Evolutionary conservation across 1,140 invertebrate species (phyloP), one percentile per base, ranked within the genome.

Genomic region (Belonocnema kinseyi): DNA sequence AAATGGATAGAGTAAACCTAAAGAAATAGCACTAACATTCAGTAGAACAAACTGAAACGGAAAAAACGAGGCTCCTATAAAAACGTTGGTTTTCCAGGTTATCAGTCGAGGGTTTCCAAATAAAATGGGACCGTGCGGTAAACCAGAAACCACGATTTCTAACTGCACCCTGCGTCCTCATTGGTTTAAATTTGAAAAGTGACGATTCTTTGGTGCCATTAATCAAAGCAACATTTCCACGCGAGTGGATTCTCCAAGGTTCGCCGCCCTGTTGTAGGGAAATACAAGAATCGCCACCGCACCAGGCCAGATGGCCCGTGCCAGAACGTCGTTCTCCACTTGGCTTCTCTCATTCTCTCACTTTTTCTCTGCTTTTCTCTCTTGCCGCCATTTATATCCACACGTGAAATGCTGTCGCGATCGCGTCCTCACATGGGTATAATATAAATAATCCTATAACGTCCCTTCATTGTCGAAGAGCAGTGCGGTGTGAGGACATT

Each of bases 401-500:
- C 73, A 61, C 72, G 14, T 54, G 73, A 53, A 73, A 50, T 33
- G 71, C 61, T 76, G 61, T 76, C 74, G 61, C 74, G 58, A 50
- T 76, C 74, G 61, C 74, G 58, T 76, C 74, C 74, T 50, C 74
- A 51, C 50, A 66, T 51, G 33, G 54, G 61, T n/a, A 66, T 46
- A 46, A 46, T 66, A 66, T 66, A 66, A 66, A 66, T 66, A 66
- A 66, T 66, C 61, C 61, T 52, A 76, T 78, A 80, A 81, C 80
- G 77, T 80, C 76, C 76, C 61, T 81, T 81, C 81, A 82, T 84
- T 84, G 83, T 84, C 78, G 54, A 6, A 17, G 72, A 50, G 71
- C 78, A 77, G 14, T 70, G 83, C 78, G 83, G 83, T 82, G 81
- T 78, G 75, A 84, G 77, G 76, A 82, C 81, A 85, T 85, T 85